Conservation (phyloP, 1,140 invertebrate species). For the Drosophila pandora region DNA sequence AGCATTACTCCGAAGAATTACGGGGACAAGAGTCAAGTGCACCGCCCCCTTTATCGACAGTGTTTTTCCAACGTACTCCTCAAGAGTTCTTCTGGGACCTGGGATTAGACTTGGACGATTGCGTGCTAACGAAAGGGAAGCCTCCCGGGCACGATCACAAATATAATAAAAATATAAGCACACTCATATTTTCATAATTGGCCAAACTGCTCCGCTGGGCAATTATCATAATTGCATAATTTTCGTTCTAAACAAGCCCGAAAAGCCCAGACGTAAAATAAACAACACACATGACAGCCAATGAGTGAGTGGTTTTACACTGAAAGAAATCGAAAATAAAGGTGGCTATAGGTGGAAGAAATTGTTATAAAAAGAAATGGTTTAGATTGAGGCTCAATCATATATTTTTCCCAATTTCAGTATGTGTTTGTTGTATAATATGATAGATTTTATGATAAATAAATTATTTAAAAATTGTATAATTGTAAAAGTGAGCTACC, state of each 20-base stretch:
- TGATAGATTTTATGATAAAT: too few species aligned
- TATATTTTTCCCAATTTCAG: too few species aligned
- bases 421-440: too few species aligned
- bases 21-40: slow-evolving; percentile 57
- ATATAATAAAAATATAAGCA: slow-evolving; percentile 60
- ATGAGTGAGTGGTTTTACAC: slow-evolving; percentile 54
- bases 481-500: too few species aligned
- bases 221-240: slow-evolving; percentile 82
- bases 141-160: slow-evolving; percentile 46
- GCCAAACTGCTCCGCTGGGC: slow-evolving; percentile 69
- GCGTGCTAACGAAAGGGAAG: slow-evolving; percentile 52
- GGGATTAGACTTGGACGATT: slow-evolving; percentile 46
- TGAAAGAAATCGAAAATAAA: slow-evolving; percentile 19
- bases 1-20: slow-evolving; percentile 33
- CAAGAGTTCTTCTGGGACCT: slow-evolving; percentile 1
- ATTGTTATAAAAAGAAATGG: too few species aligned
- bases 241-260: slow-evolving; percentile 77
- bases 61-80: neutral
- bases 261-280: slow-evolving; percentile 59
- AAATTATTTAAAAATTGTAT: too few species aligned
- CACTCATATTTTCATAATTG: slow-evolving; percentile 73
- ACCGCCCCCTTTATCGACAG: slow-evolving; percentile 25
- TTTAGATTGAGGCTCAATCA: too few species aligned
- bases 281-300: slow-evolving; percentile 67
- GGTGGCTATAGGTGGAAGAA: too few species aligned